These are phyloP conservation scores for Limanda limanda DNA, from an alignment of 2,113 vertebrate species.

Conservation along the genomic window DNA sequence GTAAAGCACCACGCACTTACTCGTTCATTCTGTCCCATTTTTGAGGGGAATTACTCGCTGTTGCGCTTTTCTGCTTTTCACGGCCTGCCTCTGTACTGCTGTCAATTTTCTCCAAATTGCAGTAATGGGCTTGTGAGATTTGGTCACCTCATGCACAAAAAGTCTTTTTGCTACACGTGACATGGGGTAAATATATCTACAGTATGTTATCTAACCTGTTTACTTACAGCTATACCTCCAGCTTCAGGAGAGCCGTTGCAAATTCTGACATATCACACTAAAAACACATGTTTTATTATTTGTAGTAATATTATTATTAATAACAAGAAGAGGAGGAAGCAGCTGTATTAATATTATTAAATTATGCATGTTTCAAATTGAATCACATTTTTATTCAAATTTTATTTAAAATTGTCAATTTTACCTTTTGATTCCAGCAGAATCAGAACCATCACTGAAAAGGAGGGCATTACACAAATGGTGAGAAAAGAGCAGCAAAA, in stretches of 20 bases:
- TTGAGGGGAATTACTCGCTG: conserved; percentile 48
- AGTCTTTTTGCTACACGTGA: conserved; percentile 33
- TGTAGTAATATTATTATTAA: too few species aligned
- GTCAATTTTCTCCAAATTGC: conserved; percentile 69
- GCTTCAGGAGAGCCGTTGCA: background rate
- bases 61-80: conserved; percentile 56
- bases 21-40: conserved; percentile 28
- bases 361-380: too few species aligned
- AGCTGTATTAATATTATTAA: too few species aligned
- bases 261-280: background rate
- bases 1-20: conserved; percentile 45
- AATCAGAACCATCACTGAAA: too few species aligned
- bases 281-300: background rate
- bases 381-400: too few species aligned
- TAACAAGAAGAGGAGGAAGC: too few species aligned
- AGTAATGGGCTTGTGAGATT: conserved; percentile 54
- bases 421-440: too few species aligned
- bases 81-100: conserved; percentile 26
- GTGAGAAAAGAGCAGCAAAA: too few species aligned
- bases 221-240: conserved; percentile 3
- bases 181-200: conserved; percentile 50
- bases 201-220: conserved; percentile 42
- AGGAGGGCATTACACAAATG: too few species aligned
- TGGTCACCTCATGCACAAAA: conserved; percentile 49
- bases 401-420: too few species aligned